Conservation (phyloP, 92 coral and sea anemone genomes). For the Actinernus sp. region DNA sequence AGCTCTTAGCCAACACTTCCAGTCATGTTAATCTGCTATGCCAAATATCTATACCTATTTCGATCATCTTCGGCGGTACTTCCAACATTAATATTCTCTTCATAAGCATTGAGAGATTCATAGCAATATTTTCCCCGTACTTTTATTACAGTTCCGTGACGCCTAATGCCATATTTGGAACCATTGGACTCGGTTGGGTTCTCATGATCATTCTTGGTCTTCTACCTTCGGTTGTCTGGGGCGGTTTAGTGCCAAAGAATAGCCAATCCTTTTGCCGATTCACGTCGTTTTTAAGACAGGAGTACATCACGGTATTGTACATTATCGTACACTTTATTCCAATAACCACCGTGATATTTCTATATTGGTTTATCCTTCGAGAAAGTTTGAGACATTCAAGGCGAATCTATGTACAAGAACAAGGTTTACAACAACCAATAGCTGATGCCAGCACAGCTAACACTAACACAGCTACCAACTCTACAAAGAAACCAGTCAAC, state of each 20-base stretch:
- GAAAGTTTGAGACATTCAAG: constrained; percentile 55
- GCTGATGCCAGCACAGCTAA: neutral
- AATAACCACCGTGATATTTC: constrained; percentile 34
- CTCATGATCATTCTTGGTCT: constrained; percentile 42
- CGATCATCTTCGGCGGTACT: constrained; percentile 77
- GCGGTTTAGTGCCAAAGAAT: constrained; percentile 14
- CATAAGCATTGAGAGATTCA: constrained; percentile 74
- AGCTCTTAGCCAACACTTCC: constrained; percentile 15
- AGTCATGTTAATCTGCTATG: constrained; percentile 28
- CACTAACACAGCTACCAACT: constrained; percentile 1
- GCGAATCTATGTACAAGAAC: constrained; percentile 54
- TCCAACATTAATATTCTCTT: constrained; percentile 71
- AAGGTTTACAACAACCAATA: neutral
- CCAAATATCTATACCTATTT: constrained; percentile 50
- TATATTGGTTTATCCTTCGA: constrained; percentile 62
- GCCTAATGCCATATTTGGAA: constrained; percentile 19
- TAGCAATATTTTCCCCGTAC: constrained; percentile 75
- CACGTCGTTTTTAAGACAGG: constrained; percentile 35
- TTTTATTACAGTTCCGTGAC: constrained; percentile 58
- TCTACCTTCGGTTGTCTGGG: constrained; percentile 62
- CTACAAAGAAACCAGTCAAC: neutral
- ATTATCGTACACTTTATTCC: constrained; percentile 55
- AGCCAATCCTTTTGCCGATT: constrained; percentile 44
- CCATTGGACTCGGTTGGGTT: constrained; percentile 41
- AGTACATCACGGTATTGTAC: constrained; percentile 37